phyloP scores from a whole-genome alignment of 23 tunicate genomes.

The Diplosoma virens region DNA sequence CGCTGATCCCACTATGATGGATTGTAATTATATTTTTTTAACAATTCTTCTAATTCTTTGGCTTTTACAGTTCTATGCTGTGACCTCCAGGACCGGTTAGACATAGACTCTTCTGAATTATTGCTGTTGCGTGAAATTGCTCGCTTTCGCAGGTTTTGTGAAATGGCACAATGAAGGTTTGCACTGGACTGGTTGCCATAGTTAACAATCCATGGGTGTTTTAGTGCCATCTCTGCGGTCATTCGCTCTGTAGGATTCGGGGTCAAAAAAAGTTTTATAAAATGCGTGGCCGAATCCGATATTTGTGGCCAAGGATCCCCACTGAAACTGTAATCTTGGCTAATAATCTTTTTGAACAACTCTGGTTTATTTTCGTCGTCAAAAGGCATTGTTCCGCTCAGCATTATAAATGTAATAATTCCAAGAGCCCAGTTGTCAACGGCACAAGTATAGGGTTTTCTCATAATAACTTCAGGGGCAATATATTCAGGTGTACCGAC shows the following conservation, averaged over 20 bases:
- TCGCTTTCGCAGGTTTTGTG: conserved; percentile 6
- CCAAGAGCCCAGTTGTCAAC: conserved; percentile 25
- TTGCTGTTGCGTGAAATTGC: not conserved
- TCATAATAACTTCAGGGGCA: conserved; percentile 17
- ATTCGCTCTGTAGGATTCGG: not conserved
- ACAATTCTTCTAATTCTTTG: conserved; percentile 68
- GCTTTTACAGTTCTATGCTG: conserved; percentile 91
- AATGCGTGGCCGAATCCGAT: conserved; percentile 5
- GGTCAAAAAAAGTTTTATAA: not conserved
- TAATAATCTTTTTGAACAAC: not conserved
- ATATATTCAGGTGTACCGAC: conserved; percentile 21
- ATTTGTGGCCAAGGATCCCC: conserved; percentile 19
- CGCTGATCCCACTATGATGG: no score
- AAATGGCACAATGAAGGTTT: conserved; percentile 3
- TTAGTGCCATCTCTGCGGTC: not conserved
- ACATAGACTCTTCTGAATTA: conserved; percentile 10
- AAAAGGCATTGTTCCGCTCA: conserved; percentile 15
- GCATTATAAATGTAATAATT: conserved; percentile 2
- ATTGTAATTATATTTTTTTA: conserved; percentile 67
- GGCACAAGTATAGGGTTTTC: conserved; percentile 19
- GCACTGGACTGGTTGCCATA: conserved; percentile 3
- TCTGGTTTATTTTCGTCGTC: not conserved
- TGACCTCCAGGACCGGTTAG: conserved; percentile 64
- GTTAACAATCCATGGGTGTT: conserved; percentile 19
- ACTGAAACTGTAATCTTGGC: not conserved